These are phyloP conservation scores for Aptenodytes patagonicus DNA, from an alignment of 2,113 vertebrate genomes.

Conservation along the genomic window DNA sequence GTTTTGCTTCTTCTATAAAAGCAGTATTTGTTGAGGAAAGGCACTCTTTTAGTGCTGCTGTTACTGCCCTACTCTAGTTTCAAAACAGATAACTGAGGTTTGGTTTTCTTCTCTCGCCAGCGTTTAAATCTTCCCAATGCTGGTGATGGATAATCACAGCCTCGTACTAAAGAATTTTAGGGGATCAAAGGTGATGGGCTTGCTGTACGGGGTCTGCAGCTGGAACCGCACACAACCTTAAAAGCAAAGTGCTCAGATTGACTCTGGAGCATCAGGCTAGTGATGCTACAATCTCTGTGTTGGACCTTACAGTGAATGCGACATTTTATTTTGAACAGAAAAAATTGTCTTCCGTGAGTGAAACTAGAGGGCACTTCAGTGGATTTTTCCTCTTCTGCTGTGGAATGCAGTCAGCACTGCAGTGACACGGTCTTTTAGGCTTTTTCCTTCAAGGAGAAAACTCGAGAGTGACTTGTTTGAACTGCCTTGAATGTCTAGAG, in stretches of 20 bases:
- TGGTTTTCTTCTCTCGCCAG: neutral
- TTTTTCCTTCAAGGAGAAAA: neutral
- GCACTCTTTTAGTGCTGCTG: neutral
- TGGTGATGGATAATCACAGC: neutral
- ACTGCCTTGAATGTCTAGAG: neutral
- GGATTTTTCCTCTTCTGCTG: neutral
- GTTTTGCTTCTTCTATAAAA: neutral
- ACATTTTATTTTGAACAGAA: neutral
- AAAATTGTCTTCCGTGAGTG: neutral
- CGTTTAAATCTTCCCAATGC: neutral
- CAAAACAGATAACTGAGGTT: neutral
- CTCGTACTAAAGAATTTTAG: accelerated
- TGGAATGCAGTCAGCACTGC: conserved; percentile 6
- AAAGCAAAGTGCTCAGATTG: neutral
- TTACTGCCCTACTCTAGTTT: neutral
- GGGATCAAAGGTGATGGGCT: neutral
- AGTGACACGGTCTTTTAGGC: neutral
- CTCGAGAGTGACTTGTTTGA: neutral
- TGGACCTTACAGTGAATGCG: neutral
- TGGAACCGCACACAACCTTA: neutral
- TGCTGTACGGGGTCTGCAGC: neutral
- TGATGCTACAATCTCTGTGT: neutral
- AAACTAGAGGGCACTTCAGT: neutral
- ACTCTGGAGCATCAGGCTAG: neutral
- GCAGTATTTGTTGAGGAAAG: neutral